These are phyloP conservation scores for Macropodus opercularis DNA, from an alignment of 2,797 vertebrate species.

Conservation along the genomic window DNA sequence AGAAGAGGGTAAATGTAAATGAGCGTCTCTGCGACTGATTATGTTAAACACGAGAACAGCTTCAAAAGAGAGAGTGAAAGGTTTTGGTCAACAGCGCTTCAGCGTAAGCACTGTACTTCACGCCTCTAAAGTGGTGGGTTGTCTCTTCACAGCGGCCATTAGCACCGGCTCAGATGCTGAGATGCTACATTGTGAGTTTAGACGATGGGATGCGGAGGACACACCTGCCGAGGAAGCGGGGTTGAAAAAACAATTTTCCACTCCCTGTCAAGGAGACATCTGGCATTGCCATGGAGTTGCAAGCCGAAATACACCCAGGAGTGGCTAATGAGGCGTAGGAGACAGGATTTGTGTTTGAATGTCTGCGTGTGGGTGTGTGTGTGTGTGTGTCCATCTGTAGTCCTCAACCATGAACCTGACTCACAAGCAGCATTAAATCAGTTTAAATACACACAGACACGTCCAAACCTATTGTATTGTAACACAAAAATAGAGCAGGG, in stretches of 20 bases:
- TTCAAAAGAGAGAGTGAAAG: conserved; percentile 35
- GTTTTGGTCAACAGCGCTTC: conserved; percentile 59
- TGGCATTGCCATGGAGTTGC: conserved; percentile 66
- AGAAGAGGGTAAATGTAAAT: conserved; percentile 37
- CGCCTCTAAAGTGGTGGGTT: conserved; percentile 19
- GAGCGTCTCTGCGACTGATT: conserved; percentile 26
- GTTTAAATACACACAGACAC: conserved; percentile 50
- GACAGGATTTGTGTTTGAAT: conserved; percentile 53
- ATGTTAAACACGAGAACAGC: conserved; percentile 43
- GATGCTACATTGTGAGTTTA: conserved; percentile 52
- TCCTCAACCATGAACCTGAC: no score
- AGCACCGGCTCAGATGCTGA: conserved; percentile 17
- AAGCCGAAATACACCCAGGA: conserved; percentile 65
- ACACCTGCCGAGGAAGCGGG: conserved; percentile 67
- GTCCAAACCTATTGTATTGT: conserved; percentile 48
- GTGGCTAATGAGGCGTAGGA: conserved; percentile 77
- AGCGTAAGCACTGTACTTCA: conserved; percentile 9
- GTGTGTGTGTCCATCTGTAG: no score
- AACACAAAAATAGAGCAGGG: neutral
- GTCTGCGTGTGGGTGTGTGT: conserved; percentile 42
- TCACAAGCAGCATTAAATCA: conserved; percentile 61
- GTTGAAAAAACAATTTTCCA: conserved; percentile 68
- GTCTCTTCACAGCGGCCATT: conserved; percentile 44
- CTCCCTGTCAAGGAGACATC: conserved; percentile 71
- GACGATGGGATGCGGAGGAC: conserved; percentile 49